Base-by-base conservation (phyloP, 2,888 invertebrate species). In the Hypomecis atomaria region DNA sequence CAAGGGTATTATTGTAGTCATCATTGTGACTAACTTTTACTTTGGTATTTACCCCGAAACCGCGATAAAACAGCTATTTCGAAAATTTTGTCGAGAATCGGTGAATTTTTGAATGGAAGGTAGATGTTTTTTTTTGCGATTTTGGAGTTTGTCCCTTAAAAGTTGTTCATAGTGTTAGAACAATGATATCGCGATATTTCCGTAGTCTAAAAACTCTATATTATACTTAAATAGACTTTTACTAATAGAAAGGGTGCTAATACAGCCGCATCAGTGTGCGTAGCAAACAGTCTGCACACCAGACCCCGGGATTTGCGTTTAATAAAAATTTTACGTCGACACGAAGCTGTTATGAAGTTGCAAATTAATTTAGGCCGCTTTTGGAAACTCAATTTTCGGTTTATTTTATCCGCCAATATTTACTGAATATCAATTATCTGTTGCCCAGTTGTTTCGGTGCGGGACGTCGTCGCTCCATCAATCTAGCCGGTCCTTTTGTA, bases 381-480 rank as follows among this genome's bases (percentile, higher is more conserved):
- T 86, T 82, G 86, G 83, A 83, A 92, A 92, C 90, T 90, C 89
- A 90, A 90, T 91, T 91, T 90, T 84, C 86, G 81, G 86, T 89
- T 87, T 88, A 89, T 90, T 91, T 89, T 87, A 88, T 89, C 85
- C 87, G 83, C 85, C 89, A 91, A 91, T 91, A 90, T 91, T 92
- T 89, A 89, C 90, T 82, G 89, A 89, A 88, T 89, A 90, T 89
- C 91, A 90, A 91, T 91, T 90, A 92, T 89, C 85, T 83, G 80
- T 75, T 72, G 72, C 74, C 76, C 71, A 71, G 74, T 75, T 73
- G 70, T 72, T 70, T 69, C 65, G 69, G 64, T 69, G 53, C 63
- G 56, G 72, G 74, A 72, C 75, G 74, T 71, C 75, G 74, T 71
- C 76, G 67, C 70, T 73, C 73, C 79, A 84, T 86, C 86, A 85